phyloP scores from a whole-genome alignment of 1,140 invertebrate species.

The Diuraphis noxia region DNA sequence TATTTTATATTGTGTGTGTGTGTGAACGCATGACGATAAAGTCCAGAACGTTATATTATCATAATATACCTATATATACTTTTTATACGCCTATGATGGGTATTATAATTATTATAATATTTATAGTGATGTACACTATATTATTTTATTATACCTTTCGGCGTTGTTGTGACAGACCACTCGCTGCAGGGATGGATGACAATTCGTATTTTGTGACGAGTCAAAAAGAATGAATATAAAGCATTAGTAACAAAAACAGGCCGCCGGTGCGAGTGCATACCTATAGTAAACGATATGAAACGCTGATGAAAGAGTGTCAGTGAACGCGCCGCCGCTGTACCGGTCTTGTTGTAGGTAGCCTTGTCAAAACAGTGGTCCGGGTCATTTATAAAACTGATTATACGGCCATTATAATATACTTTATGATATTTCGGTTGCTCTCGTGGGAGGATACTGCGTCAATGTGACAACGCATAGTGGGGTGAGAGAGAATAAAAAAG shows the following conservation, averaged over 20 bases:
- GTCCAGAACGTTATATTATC: not conserved
- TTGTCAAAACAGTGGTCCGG: constrained; percentile 48
- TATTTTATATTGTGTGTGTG: not conserved
- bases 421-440: constrained; percentile 47
- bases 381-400: constrained; percentile 53
- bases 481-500: not conserved
- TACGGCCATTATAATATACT: constrained; percentile 45
- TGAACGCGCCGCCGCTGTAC: constrained; percentile 23
- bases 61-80: not conserved
- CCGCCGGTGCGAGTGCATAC: not conserved
- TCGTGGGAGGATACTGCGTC: constrained; percentile 46
- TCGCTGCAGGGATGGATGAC: not conserved
- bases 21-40: not conserved
- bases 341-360: constrained; percentile 42
- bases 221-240: not conserved
- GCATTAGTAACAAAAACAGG: constrained; percentile 36
- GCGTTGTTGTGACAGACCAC: not conserved
- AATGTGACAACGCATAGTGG: not conserved
- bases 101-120: not conserved
- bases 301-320: constrained; percentile 46
- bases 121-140: too few species aligned
- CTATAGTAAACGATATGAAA: constrained; percentile 19
- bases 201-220: constrained; percentile 28
- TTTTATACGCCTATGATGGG: not conserved
- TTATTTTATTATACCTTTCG: not conserved